Base-by-base conservation (phyloP, 37 sponge, comb jelly and placozoan genomes). In the Chondrilla cf. caribensis region DNA sequence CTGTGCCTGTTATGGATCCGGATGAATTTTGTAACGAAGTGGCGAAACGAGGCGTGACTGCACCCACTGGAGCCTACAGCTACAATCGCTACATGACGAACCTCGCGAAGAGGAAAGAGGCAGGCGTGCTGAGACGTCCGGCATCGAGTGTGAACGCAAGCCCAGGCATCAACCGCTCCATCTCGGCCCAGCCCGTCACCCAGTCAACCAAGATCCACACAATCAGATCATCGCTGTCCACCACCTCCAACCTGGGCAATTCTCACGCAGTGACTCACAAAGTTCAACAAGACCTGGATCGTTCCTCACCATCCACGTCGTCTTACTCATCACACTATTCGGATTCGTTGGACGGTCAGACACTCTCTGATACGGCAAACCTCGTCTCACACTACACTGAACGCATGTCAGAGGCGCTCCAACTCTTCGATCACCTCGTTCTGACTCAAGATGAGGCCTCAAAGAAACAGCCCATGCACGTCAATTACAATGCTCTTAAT, bases 1-100 rank as follows among this genome's bases (percentile, higher is more conserved):
- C 24, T 4, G 43, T 73, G 9, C 76, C 76, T 25, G 18, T 73
- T 2, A n/a, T 73, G 76, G 76, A 73, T 39, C 76, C 76, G 8
- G 76, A 73, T 40, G 76, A 73, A 38, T 73, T 41, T 39, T 73
- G 76, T 39, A 73, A 73, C 36, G 76, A 73, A 25, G 44, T 73
- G 41, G 76, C 41, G 8, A 73, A 39, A 25, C 11, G 76, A 3
- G 76, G 76, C 19, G 25, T 73, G 2, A 41, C 43, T 43, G 8
- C 43, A 15, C 31, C 76, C 42, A 7, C 18, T 39, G 76, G 72
- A 32, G 31, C 19, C 25, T 43, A 39, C 44, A 73, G 76, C 24
- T 73, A 73, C 44, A 40, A 7, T 6, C 31, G 25, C 14, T 73
- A 73, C 44, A 6, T 39, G 25, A 28, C 8, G 29, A 73, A 73